A percentile compares a stretch with the other conserved stretches of the same genome.
These are phyloP conservation scores for Tromatobia lineatoria DNA, from an alignment of 2,888 invertebrate genomes.

Conservation along the genomic window DNA sequence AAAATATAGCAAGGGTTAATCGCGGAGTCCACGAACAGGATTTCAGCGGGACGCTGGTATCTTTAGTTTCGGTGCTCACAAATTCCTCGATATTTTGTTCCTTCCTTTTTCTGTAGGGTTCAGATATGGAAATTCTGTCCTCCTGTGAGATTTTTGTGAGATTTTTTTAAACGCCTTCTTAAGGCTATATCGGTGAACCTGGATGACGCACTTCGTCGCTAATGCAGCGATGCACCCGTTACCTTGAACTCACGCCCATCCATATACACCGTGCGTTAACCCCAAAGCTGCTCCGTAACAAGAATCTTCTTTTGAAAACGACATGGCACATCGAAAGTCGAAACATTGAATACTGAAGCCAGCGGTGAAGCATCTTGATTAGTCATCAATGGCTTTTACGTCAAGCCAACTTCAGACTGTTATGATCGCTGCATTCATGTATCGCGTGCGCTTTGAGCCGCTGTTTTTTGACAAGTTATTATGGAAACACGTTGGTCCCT, in stretches of 20 bases:
- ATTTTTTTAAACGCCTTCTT: slow-evolving; percentile 20
- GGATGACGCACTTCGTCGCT: slow-evolving; percentile 10
- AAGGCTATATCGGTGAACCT: slow-evolving; percentile 9
- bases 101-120: slow-evolving; percentile 17
- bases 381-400: too few relatives aligned
- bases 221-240: background rate
- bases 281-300: background rate
- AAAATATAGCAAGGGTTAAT: slow-evolving; percentile 49
- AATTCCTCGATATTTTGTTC: slow-evolving; percentile 35
- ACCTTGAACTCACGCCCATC: slow-evolving; percentile 30
- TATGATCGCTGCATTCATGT: too few relatives aligned
- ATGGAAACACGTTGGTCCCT: slow-evolving; percentile 8
- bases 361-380: too few relatives aligned
- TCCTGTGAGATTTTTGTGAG: background rate
- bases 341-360: too few relatives aligned
- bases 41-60: background rate
- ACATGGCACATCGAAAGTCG: too few relatives aligned
- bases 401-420: too few relatives aligned
- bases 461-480: too few relatives aligned
- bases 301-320: too few relatives aligned
- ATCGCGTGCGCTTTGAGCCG: too few relatives aligned
- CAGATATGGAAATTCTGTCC: slow-evolving; percentile 39
- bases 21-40: slow-evolving; percentile 47
- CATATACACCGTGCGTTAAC: slow-evolving; percentile 25
- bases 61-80: slow-evolving; percentile 19